Conservation (phyloP, 1,140 invertebrate genomes). For the Hylaeus anthracinus region DNA sequence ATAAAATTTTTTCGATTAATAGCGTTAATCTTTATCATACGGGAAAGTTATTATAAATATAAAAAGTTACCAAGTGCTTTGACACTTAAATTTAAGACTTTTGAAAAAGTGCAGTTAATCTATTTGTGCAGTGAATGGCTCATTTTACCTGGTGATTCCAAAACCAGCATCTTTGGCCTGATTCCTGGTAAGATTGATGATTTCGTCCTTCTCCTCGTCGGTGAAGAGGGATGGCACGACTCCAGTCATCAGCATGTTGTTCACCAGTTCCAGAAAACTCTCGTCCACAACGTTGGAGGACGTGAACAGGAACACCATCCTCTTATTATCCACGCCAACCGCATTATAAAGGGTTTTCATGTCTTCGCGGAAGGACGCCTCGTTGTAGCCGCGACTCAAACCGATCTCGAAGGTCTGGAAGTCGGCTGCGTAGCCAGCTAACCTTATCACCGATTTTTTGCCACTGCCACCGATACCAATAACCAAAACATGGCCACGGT, state of each 20-base stretch:
- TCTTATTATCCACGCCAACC: slow-evolving; percentile 89
- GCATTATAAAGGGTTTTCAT: slow-evolving; percentile 89
- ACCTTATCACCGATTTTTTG: slow-evolving; percentile 87
- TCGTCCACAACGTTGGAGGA: slow-evolving; percentile 89
- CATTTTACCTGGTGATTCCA: slow-evolving; percentile 85
- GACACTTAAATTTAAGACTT: too few relatives aligned
- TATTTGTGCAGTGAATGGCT: too few relatives aligned
- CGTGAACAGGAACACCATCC: slow-evolving; percentile 91
- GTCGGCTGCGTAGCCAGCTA: slow-evolving; percentile 88
- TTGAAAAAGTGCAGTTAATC: too few relatives aligned
- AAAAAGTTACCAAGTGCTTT: too few relatives aligned
- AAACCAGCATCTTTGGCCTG: slow-evolving; percentile 86
- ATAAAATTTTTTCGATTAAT: too few relatives aligned
- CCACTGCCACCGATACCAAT: slow-evolving; percentile 94
- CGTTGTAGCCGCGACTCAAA: slow-evolving; percentile 90
- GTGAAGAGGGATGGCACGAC: slow-evolving; percentile 91
- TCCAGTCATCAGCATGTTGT: slow-evolving; percentile 93
- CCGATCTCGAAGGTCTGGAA: slow-evolving; percentile 92
- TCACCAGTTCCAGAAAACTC: slow-evolving; percentile 93
- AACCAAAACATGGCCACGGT: slow-evolving; percentile 91
- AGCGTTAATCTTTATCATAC: too few relatives aligned
- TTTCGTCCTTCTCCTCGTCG: slow-evolving; percentile 92
- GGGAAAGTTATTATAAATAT: too few relatives aligned
- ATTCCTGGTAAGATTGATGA: slow-evolving; percentile 85
- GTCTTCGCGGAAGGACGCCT: slow-evolving; percentile 91